Evolutionary conservation across 53 echinoderm and acorn worm species (phyloP).

Genomic region (Holothuria scabra): DNA sequence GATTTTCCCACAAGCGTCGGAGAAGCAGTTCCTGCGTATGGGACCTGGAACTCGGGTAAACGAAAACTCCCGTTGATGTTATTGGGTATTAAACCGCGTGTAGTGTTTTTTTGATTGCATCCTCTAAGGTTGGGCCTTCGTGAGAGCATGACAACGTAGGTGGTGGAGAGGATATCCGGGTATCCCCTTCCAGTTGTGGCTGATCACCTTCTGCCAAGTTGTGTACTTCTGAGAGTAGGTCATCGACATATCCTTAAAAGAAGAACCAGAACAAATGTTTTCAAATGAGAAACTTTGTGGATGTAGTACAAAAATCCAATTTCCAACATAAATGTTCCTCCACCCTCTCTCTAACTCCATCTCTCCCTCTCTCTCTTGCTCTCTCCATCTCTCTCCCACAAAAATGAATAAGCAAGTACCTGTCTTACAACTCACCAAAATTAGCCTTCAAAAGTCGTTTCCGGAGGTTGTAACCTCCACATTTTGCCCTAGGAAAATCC

Average conservation of each 20-base stretch:
- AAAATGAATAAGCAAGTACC: too few relatives aligned
- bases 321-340: too few relatives aligned
- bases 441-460: not conserved
- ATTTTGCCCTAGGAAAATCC: conserved; percentile 24
- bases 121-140: not conserved
- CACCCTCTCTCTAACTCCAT: too few relatives aligned
- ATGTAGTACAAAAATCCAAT: too few relatives aligned
- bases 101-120: conserved; percentile 6
- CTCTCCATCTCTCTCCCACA: too few relatives aligned
- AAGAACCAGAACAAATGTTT: not conserved
- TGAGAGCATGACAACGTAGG: not conserved
- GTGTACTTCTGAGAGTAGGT: conserved; percentile 10
- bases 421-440: conserved; percentile 3
- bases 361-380: too few relatives aligned
- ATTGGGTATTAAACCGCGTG: not conserved
- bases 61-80: too few relatives aligned
- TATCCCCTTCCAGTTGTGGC: not conserved
- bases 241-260: conserved; percentile 22
- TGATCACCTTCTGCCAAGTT: conserved; percentile 1
- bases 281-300: not conserved
- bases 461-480: conserved; percentile 25
- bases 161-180: not conserved
- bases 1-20: too few relatives aligned
- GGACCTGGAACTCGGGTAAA: too few relatives aligned
- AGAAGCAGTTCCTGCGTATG: too few relatives aligned